These are phyloP conservation scores for Willisornis vidua DNA, from an alignment of 2,113 vertebrate genomes.

Conservation along the genomic window DNA sequence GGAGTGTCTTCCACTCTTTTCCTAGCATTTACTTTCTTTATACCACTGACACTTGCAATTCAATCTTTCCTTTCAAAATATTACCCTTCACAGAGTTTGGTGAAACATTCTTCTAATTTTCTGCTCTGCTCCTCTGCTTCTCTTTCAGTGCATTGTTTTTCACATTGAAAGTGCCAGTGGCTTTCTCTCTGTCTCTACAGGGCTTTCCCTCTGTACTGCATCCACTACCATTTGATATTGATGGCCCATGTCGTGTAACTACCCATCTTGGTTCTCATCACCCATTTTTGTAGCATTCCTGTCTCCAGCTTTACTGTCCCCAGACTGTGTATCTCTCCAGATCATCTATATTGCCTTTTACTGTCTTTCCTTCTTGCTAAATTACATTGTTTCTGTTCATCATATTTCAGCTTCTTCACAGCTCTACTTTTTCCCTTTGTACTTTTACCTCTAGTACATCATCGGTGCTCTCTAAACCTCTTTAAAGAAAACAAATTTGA, in stretches of 20 bases:
- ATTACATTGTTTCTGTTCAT: background rate
- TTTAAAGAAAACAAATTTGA: background rate
- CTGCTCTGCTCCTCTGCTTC: background rate
- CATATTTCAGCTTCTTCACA: background rate
- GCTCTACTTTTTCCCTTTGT: background rate
- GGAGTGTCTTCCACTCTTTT: background rate
- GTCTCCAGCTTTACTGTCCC: background rate
- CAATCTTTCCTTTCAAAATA: background rate
- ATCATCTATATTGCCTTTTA: background rate
- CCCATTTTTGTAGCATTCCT: background rate
- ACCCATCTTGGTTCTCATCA: background rate
- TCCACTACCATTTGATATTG: background rate
- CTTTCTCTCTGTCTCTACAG: background rate
- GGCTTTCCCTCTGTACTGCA: background rate
- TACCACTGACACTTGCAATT: background rate
- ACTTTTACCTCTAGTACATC: background rate
- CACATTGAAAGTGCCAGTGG: background rate
- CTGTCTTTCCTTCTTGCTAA: background rate
- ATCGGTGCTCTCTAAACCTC: background rate
- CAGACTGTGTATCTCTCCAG: background rate
- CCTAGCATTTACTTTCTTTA: background rate
- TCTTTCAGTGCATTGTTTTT: background rate
- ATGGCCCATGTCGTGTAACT: background rate
- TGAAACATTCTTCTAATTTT: background rate
- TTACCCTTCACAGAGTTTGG: background rate